These are phyloP conservation scores for Holocentrus rufus DNA, from an alignment of 2,797 vertebrate species.

Conservation along the genomic window DNA sequence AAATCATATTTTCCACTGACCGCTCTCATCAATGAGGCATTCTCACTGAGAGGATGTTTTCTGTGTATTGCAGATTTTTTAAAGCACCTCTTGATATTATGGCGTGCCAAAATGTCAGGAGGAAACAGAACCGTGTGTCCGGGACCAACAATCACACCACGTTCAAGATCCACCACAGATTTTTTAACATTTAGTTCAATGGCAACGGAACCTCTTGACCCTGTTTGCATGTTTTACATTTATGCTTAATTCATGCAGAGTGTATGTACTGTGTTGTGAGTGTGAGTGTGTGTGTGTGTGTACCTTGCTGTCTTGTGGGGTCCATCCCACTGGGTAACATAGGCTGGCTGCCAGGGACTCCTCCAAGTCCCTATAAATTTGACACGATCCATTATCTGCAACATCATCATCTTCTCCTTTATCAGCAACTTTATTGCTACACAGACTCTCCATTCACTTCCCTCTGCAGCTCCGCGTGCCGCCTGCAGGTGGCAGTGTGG, in stretches of 20 bases:
- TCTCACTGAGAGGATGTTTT: not conserved
- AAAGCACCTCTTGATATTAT: too few relatives aligned
- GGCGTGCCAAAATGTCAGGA: not conserved
- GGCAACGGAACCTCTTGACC: conserved; percentile 4
- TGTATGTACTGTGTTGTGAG: not conserved
- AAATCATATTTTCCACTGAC: conserved; percentile 4
- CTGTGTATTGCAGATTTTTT: too few relatives aligned
- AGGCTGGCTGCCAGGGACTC: conserved; percentile 92
- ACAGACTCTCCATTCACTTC: not conserved
- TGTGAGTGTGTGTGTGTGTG: conserved; percentile 3
- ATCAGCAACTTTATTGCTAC: conserved; percentile 15
- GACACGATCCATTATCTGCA: conserved; percentile 34
- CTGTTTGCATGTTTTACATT: too few relatives aligned
- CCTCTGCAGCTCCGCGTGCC: conserved; percentile 14
- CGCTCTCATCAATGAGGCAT: conserved; percentile 1
- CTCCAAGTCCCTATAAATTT: conserved; percentile 88
- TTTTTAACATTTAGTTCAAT: conserved; percentile 13
- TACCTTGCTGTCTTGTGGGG: conserved; percentile 96
- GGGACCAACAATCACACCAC: not conserved
- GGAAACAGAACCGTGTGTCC: not conserved
- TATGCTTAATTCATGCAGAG: not conserved
- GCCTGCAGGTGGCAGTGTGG: conserved; percentile 39
- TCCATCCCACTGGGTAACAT: conserved; percentile 97
- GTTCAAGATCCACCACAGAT: not conserved
- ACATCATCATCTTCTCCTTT: not conserved